Conservation (phyloP, 2,113 vertebrate genomes). For the Macquaria australasica region DNA sequence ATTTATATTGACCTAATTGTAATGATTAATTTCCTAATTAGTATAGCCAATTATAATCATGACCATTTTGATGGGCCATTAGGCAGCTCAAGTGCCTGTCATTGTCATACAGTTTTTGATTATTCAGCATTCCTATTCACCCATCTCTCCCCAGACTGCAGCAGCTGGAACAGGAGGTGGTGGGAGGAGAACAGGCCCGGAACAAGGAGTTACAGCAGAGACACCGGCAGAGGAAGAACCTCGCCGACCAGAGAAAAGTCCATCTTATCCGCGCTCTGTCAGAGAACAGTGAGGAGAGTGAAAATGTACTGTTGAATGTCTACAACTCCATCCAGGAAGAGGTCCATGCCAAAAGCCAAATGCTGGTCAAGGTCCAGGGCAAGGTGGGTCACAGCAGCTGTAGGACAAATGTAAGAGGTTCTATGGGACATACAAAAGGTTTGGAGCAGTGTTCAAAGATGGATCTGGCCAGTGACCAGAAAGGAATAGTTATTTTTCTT, state of each 20-base stretch:
- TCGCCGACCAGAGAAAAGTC: constrained; percentile 85
- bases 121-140: background rate
- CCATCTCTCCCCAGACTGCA: constrained; percentile 84
- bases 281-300: constrained; percentile 83
- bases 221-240: constrained; percentile 81
- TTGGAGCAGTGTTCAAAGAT: background rate
- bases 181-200: constrained; percentile 89
- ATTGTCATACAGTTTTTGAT: background rate
- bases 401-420: background rate
- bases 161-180: constrained; percentile 89
- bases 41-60: background rate
- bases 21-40: background rate
- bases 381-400: constrained; percentile 81
- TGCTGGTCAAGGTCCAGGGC: constrained; percentile 88
- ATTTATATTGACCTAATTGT: background rate
- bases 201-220: constrained; percentile 90
- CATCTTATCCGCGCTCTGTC: constrained; percentile 86
- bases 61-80: background rate
- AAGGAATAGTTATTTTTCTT: background rate
- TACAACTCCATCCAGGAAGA: constrained; percentile 93
- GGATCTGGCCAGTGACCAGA: background rate
- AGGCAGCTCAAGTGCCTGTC: background rate
- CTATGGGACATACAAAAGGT: background rate
- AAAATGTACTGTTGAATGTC: constrained; percentile 86
- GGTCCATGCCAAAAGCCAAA: constrained; percentile 86